A percentile compares a stretch with the other conserved stretches of the same genome.
These are phyloP conservation scores for Pseudochirops cupreus DNA, from an alignment of 2,797 vertebrate species.

Conservation along the genomic window DNA sequence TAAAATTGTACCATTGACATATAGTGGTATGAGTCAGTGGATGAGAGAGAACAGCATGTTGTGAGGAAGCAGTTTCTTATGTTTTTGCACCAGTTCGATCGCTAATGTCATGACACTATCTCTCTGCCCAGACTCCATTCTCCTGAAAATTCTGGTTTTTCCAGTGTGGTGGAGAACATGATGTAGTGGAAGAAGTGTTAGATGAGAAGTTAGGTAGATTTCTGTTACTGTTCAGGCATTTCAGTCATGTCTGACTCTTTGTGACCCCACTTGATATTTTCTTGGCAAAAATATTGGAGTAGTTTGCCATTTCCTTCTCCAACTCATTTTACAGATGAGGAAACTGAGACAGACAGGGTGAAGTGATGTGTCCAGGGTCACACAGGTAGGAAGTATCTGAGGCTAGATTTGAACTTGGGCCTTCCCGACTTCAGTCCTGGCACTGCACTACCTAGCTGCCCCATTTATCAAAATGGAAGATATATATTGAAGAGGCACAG, in stretches of 20 bases:
- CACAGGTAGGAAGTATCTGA: background rate
- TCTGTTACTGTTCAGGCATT: background rate
- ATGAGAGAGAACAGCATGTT: background rate
- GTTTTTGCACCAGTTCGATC: background rate
- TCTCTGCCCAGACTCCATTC: background rate
- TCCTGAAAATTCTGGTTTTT: background rate
- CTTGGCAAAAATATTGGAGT: background rate
- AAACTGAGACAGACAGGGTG: background rate
- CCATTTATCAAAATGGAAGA: background rate
- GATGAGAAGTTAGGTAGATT: background rate
- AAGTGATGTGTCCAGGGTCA: background rate
- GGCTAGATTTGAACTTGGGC: background rate
- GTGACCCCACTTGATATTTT: background rate
- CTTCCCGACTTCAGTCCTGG: background rate
- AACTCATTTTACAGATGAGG: background rate
- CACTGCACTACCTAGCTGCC: background rate
- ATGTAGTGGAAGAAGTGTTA: background rate
- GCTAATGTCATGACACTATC: no score
- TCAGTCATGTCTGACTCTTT: background rate
- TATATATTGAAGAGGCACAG: background rate
- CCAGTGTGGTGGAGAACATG: background rate
- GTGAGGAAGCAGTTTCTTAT: background rate
- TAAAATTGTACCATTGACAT: background rate
- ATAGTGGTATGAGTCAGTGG: background rate
- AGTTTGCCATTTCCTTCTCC: background rate